These are phyloP conservation scores for Paramacrobiotus metropolitanus DNA, from an alignment of 1,140 invertebrate species.

Conservation along the genomic window DNA sequence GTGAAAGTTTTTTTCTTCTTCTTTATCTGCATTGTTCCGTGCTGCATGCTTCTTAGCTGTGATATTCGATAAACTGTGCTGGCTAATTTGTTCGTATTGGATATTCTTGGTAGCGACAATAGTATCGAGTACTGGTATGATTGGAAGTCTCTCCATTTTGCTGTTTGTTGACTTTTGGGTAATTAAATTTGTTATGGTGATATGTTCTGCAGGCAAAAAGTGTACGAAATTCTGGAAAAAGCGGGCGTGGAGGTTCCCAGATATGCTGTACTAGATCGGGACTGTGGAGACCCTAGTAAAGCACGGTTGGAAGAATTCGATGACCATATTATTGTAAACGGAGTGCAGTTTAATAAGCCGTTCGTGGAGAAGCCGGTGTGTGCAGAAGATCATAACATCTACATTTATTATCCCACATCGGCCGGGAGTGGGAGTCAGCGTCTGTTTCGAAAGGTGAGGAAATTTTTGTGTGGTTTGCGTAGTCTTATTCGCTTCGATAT, in stretches of 20 bases:
- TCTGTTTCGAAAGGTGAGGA: constrained; percentile 68
- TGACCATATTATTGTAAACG: constrained; percentile 95
- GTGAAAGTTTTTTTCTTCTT: no score
- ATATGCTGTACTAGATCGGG: constrained; percentile 85
- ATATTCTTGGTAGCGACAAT: no score
- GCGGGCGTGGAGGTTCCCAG: constrained; percentile 91
- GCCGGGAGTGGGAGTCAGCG: constrained; percentile 88
- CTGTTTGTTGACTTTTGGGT: no score
- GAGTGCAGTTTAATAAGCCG: constrained; percentile 87
- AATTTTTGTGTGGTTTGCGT: constrained; percentile 7
- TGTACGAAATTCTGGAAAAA: constrained; percentile 73
- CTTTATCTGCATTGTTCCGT: no score
- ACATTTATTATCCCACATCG: constrained; percentile 96
- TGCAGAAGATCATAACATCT: constrained; percentile 98
- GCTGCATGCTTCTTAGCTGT: no score
- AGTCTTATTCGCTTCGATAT: background rate
- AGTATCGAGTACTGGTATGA: no score
- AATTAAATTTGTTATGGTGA: no score
- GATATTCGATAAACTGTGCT: no score
- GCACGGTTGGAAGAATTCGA: constrained; percentile 83
- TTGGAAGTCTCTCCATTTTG: no score
- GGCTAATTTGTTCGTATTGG: no score
- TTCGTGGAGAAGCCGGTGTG: constrained; percentile 97
- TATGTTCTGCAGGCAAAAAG: constrained; percentile 59
- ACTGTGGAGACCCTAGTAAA: constrained; percentile 63